phyloP scores from a whole-genome alignment of 2,113 vertebrate species.

The Opisthocomus hoazin region DNA sequence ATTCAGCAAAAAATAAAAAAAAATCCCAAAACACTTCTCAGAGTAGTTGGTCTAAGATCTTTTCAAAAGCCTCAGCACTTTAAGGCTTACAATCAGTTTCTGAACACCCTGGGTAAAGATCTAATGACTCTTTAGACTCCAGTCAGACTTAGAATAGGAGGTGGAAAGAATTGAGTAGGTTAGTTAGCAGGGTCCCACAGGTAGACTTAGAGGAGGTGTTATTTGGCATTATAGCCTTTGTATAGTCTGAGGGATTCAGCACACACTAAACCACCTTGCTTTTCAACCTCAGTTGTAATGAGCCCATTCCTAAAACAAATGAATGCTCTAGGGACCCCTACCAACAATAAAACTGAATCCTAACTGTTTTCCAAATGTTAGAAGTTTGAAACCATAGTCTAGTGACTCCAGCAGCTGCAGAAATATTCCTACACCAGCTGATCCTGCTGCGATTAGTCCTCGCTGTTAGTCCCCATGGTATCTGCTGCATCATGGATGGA shows the following conservation, averaged over 20 bases:
- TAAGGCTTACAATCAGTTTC: not conserved
- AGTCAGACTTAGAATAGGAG: not conserved
- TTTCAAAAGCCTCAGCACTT: not conserved
- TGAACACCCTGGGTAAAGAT: not conserved
- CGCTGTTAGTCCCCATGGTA: not conserved
- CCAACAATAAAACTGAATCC: not conserved
- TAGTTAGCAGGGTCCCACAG: not conserved
- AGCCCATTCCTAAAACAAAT: not conserved
- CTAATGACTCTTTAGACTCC: not conserved
- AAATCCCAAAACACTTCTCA: rapidly evolving
- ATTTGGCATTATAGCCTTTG: not conserved
- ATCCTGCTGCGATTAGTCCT: not conserved
- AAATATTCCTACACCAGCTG: not conserved
- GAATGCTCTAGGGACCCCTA: not conserved
- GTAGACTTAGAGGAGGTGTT: not conserved
- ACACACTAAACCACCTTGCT: not conserved
- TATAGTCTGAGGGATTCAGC: not conserved
- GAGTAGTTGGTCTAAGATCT: not conserved
- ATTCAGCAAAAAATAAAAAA: not conserved
- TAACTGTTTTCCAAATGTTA: not conserved
- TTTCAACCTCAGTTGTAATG: not conserved
- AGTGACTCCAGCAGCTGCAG: not conserved
- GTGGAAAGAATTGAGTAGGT: not conserved
- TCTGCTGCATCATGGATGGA: not conserved
- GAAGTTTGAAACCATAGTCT: not conserved